Evolutionary conservation across 2,888 invertebrate genomes (phyloP), one percentile per base, ranked within the genome.

Genomic region (Drosophila greeni): DNA sequence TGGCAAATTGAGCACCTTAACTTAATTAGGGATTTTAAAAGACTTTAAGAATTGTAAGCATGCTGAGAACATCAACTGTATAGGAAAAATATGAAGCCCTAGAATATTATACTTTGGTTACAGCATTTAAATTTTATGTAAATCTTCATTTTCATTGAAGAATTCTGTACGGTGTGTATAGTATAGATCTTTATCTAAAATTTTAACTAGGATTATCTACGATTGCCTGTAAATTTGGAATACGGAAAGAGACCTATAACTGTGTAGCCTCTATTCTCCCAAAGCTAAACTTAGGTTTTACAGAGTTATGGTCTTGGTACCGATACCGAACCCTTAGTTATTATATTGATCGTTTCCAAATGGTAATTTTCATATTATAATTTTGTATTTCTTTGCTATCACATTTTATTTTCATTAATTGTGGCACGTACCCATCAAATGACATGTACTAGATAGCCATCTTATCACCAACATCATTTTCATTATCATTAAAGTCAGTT

Each of bases 371-470:
- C 9, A 5, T 7, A 16, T 9, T 6, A 20, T 12, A 18, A 39
- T 20, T 3, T 20, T 39, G 11, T 29, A 29, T 29, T 29, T 29
- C 2, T 24, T 6, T 24, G 8, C 9, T 45, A 45, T 18, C 8
- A 9, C 14, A 18, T 18, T 45, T 45, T 14, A 45, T 29, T 29
- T 8, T 8, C 2, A 0, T 9, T 8, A 55, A 18, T 12, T 8
- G 11, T 9, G 7, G 11, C 55, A 52, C 52, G 53, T 55, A 55
- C 55, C 2, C 16, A 51, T 55, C 51, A 16, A 49, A 26, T 18
- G 33, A 34, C 7, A 48, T 24, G 2, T 14, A 14, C 14, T 12
- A 5, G 11, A 3, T 8, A 18, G 0, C 14, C 18, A 2, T 9
- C 14, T 49, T 49, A 49, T 48, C 54, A 12, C 2, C 18, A 6